A percentile compares a stretch with the other conserved stretches of the same genome.
These are phyloP conservation scores for Spodoptera picta DNA, from an alignment of 2,888 invertebrate species.

Conservation along the genomic window DNA sequence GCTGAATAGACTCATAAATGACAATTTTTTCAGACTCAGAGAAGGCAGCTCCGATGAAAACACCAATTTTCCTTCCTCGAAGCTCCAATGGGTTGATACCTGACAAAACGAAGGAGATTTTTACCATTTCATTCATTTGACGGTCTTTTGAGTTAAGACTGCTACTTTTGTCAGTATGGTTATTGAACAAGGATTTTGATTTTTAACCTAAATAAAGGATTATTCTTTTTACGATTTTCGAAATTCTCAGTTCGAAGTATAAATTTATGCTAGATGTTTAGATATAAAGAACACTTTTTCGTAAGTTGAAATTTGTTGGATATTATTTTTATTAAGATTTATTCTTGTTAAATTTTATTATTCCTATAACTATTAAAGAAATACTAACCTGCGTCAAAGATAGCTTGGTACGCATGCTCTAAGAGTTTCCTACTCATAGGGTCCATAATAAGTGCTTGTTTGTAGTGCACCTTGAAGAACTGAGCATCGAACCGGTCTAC, in stretches of 20 bases:
- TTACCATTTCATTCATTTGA: not conserved
- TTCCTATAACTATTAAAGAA: no score
- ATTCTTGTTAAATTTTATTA: no score
- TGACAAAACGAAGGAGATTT: conserved; percentile 1
- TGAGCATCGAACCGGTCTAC: conserved; percentile 91
- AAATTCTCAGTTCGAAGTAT: no score
- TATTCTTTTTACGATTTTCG: no score
- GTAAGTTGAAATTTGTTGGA: no score
- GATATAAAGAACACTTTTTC: no score
- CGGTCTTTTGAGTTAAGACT: no score
- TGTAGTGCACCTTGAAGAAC: conserved; percentile 90
- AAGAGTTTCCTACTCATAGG: conserved; percentile 91
- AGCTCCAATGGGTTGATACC: conserved; percentile 32
- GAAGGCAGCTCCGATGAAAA: conserved; percentile 70
- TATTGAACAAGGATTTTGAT: no score
- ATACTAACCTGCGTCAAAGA: conserved; percentile 89
- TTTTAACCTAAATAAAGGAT: no score
- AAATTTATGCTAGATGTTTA: no score
- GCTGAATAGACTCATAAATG: conserved; percentile 56
- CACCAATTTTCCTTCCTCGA: conserved; percentile 40
- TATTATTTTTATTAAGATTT: no score
- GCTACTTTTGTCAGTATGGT: no score
- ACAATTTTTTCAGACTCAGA: conserved; percentile 89
- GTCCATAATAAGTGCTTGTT: conserved; percentile 90
- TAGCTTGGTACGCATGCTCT: conserved; percentile 91